Evolutionary conservation across 1,140 invertebrate species (phyloP).

Genomic region (Sycophaga agraensis): DNA sequence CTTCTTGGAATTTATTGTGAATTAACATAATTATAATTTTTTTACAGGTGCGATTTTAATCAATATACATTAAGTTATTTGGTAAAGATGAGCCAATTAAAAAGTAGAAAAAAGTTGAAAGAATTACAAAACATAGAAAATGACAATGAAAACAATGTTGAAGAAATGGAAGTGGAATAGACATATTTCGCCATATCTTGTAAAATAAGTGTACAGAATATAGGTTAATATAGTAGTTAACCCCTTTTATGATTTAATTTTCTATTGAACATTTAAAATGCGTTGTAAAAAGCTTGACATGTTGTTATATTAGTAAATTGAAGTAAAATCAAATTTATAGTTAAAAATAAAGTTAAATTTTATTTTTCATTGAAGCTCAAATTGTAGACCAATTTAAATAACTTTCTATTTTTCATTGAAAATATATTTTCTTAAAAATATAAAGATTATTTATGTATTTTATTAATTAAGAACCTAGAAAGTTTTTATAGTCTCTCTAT

Average conservation of each 20-base stretch:
- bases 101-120: constrained; percentile 39
- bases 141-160: constrained; percentile 49
- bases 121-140: constrained; percentile 33
- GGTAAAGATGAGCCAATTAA: constrained; percentile 59
- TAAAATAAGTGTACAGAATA: constrained; percentile 13
- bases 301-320: no score
- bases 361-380: no score
- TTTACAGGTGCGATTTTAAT: constrained; percentile 78
- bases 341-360: no score
- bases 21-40: constrained; percentile 7
- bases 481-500: no score
- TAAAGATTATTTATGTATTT: no score
- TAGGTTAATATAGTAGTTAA: background rate
- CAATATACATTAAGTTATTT: constrained; percentile 74
- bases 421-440: background rate
- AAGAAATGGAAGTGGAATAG: constrained; percentile 35
- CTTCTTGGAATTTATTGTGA: no score
- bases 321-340: no score
- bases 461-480: no score
- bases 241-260: constrained; percentile 10
- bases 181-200: constrained; percentile 1
- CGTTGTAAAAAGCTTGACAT: no score
- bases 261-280: constrained; percentile 5
- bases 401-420: no score
- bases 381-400: no score